phyloP scores from a whole-genome alignment of 2,113 vertebrate genomes.

The Hemichromis elongatus region DNA sequence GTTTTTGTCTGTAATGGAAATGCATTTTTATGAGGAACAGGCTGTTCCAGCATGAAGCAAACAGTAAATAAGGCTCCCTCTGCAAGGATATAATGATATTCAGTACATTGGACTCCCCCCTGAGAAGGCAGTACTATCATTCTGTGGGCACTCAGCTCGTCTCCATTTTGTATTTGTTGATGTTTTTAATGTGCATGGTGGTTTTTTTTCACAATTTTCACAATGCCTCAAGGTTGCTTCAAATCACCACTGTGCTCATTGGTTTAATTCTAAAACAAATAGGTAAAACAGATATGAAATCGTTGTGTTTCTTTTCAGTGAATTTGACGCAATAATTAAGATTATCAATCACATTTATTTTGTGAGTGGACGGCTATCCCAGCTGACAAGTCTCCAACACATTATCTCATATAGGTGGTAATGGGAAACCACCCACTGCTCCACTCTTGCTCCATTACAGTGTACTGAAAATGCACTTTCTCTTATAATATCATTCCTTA shows the following conservation, averaged over 20 bases:
- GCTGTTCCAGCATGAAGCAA: constrained; percentile 25
- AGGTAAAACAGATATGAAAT: background rate
- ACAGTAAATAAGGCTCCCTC: constrained; percentile 40
- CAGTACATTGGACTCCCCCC: background rate
- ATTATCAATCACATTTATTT: constrained; percentile 28
- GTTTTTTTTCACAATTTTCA: background rate
- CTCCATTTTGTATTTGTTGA: background rate
- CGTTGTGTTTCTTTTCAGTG: constrained; percentile 3
- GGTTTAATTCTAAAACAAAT: background rate
- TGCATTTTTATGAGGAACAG: constrained; percentile 29
- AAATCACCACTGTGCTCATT: background rate
- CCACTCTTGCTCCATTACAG: constrained; percentile 10
- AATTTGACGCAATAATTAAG: background rate
- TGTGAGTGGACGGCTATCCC: background rate
- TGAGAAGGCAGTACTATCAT: background rate
- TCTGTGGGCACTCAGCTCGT: background rate
- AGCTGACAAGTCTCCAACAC: constrained; percentile 28
- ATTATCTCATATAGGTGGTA: constrained; percentile 23
- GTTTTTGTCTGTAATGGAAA: constrained; percentile 37
- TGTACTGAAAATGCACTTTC: constrained; percentile 23
- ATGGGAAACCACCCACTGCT: constrained; percentile 33
- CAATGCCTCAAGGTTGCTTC: background rate
- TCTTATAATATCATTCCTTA: constrained; percentile 41
- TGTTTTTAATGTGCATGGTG: background rate
- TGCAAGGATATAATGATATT: constrained; percentile 24